Conservation (phyloP, 2,888 invertebrate genomes). For the Tuberolachnus salignus region DNA sequence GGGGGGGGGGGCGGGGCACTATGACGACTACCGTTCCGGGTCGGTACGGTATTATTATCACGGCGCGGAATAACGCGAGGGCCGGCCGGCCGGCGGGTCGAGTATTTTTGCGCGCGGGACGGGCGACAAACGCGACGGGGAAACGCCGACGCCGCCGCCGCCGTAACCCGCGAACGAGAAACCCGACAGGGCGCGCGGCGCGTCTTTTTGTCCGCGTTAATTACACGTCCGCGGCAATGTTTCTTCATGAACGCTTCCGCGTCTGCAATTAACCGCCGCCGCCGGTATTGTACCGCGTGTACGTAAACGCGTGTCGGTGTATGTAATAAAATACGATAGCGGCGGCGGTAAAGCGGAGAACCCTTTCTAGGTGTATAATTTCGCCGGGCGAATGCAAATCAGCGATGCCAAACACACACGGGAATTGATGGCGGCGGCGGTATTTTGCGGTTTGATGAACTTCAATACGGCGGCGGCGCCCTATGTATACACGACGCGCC, state of each 20-base stretch:
- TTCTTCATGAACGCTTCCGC: slow-evolving; percentile 54
- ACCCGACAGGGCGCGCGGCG: not conserved
- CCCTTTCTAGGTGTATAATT: slow-evolving; percentile 52
- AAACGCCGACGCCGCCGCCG: too few relatives aligned
- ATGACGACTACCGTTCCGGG: too few relatives aligned
- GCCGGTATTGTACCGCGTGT: slow-evolving; percentile 2
- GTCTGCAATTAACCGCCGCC: slow-evolving; percentile 49
- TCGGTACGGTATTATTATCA: too few relatives aligned
- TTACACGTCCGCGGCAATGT: slow-evolving; percentile 55
- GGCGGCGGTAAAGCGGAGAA: not conserved
- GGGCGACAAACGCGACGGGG: too few relatives aligned
- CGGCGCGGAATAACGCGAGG: too few relatives aligned
- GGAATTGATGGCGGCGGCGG: slow-evolving; percentile 42
- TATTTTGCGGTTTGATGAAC: slow-evolving; percentile 56
- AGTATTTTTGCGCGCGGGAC: too few relatives aligned
- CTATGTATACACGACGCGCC: not conserved
- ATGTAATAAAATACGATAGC: not conserved
- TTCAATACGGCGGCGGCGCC: slow-evolving; percentile 35
- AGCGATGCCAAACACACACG: slow-evolving; percentile 56
- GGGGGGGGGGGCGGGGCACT: too few relatives aligned
- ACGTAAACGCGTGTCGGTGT: not conserved
- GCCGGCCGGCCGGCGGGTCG: too few relatives aligned
- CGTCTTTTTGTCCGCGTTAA: slow-evolving; percentile 56
- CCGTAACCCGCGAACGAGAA: too few relatives aligned
- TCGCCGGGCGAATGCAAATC: slow-evolving; percentile 54